Base-by-base conservation (phyloP, 2,888 invertebrate species). In the Smittia aterrima region DNA sequence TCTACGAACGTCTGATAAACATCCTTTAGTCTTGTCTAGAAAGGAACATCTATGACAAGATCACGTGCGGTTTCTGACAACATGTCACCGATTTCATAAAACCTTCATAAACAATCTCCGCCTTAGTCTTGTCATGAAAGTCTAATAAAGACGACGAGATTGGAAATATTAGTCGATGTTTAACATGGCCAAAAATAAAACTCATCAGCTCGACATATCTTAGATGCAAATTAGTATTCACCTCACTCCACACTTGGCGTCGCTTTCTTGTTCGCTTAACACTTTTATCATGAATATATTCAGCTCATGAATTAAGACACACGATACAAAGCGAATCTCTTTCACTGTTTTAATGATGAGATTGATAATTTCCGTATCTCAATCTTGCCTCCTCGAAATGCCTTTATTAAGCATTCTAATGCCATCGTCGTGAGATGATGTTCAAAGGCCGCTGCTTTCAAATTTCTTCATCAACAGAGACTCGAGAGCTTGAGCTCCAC, bases 301-400 rank as follows among this genome's bases (percentile, higher is more conserved):
- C 20, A 9, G 7, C 9, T 22, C 9, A 18, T 18, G 20, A 18
- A 58, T 9, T 22, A 20, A n/a, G 58, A 58, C 58, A 58, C 58
- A 58, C 22, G 58, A 58, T 58, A 58, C 22, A 58, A 22, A 18
- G 18, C 18, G 58, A 58, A 58, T 18, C 22, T 58, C 3, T 18
- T 11, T 47, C n/a, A 7, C 58, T 58, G 58, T 58, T 22, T 58
- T 38, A 67, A 38, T n/a, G 22, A 67, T 67, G 40, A 67, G 40
- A 67, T 67, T 67, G 67, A 67, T 67, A 67, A 67, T 67, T 67
- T 67, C 67, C 67, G 64, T 66, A 66, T 27, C 25, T 66, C 27
- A 66, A 47, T 47, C 47, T 47, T 11, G 11, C 47, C 9, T 16
- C 16, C 47, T 47, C 47, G 27, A 66, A 66, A 66, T 66, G 64